Conservation (phyloP, 2,113 vertebrate genomes). For the Bujurquina vittata region DNA sequence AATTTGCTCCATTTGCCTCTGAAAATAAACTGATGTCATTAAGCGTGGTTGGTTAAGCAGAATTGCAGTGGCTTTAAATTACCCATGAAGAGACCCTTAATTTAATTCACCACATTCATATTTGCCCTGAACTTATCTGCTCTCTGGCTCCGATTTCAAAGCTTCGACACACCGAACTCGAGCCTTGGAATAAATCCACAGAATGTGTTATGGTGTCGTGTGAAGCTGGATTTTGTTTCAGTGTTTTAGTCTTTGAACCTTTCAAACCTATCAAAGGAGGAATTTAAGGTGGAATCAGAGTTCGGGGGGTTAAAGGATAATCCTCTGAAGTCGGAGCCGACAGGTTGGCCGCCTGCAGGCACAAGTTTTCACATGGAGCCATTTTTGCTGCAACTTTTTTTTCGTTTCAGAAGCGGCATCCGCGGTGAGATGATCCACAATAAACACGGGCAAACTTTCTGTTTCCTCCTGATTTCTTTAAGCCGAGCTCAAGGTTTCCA, state of each 20-base stretch:
- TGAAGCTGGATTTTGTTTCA: slow-evolving; percentile 25
- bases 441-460: slow-evolving; percentile 39
- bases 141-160: slow-evolving; percentile 4
- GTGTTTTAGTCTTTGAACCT: slow-evolving; percentile 33
- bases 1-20: neutral
- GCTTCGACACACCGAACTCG: neutral
- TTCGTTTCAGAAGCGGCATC: slow-evolving; percentile 1
- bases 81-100: slow-evolving; percentile 25
- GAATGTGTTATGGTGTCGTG: neutral
- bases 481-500: slow-evolving; percentile 26
- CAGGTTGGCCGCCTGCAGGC: slow-evolving; percentile 20
- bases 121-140: neutral
- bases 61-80: slow-evolving; percentile 19
- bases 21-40: neutral
- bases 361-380: slow-evolving; percentile 14
- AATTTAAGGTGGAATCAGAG: slow-evolving; percentile 35
- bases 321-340: slow-evolving; percentile 41
- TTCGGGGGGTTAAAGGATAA: slow-evolving; percentile 49
- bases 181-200: slow-evolving; percentile 18
- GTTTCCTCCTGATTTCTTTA: slow-evolving; percentile 43
- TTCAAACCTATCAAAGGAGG: slow-evolving; percentile 29
- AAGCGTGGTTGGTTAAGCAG: slow-evolving; percentile 7
- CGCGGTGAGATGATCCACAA: slow-evolving; percentile 46
- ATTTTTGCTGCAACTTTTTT: slow-evolving; percentile 8
- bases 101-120: neutral